A percentile compares a stretch with the other conserved stretches of the same genome.
Evolutionary conservation across 2,113 vertebrate species (phyloP).

Genomic region (Cervus canadensis): DNA sequence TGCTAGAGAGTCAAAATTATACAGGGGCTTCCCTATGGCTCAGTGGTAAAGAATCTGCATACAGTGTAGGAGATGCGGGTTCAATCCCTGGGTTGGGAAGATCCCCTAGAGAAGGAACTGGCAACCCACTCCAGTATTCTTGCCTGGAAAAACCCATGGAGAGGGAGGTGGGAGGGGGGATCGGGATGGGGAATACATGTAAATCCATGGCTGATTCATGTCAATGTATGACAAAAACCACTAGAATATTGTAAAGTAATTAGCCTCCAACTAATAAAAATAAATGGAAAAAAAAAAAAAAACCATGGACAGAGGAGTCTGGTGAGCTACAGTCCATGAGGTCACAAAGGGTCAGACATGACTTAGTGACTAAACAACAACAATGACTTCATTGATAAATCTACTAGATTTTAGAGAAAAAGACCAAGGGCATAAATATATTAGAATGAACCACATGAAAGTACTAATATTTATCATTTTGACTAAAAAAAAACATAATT

Average conservation of each 20-base stretch:
- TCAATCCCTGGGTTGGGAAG: background rate
- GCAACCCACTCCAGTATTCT: background rate
- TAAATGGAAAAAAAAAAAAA: background rate
- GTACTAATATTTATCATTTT: background rate
- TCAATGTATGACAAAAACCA: no score
- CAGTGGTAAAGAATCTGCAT: background rate
- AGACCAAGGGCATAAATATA: background rate
- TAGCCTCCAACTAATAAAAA: no score
- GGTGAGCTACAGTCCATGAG: background rate
- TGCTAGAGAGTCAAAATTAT: background rate
- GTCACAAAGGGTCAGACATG: background rate
- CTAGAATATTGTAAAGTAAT: no score
- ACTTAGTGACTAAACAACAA: background rate
- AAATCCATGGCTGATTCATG: no score
- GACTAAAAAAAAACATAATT: background rate
- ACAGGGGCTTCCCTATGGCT: background rate
- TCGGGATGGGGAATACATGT: no score
- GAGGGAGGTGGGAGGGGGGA: no score
- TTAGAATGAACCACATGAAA: background rate
- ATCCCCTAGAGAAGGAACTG: background rate
- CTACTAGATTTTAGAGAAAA: background rate
- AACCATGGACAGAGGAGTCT: background rate
- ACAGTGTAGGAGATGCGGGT: background rate
- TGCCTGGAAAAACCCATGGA: background rate
- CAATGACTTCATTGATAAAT: background rate